A percentile compares a stretch with the other conserved stretches of the same genome.
Evolutionary conservation across 2,113 vertebrate species (phyloP).

Genomic region (Platichthys flesus): DNA sequence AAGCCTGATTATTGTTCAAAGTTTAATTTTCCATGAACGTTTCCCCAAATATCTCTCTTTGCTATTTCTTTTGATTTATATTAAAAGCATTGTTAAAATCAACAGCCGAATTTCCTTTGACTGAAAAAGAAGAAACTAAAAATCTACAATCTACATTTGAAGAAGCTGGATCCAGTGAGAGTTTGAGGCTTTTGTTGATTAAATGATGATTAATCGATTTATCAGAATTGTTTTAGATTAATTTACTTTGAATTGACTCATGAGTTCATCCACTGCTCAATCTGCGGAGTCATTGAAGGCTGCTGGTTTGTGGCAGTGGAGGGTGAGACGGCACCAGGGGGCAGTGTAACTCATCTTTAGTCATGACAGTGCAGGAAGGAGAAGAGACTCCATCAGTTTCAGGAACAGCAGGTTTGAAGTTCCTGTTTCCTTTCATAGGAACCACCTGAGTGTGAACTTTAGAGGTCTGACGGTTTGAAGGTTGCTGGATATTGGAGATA

Average conservation of each 20-base stretch:
- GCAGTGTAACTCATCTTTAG: constrained; percentile 16
- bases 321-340: constrained; percentile 32
- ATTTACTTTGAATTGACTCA: too few species aligned
- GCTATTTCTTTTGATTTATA: constrained; percentile 41
- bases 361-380: neutral
- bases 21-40: constrained; percentile 17
- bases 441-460: neutral
- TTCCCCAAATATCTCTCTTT: constrained; percentile 3
- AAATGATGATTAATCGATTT: neutral
- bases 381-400: too few species aligned
- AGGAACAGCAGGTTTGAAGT: neutral
- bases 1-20: constrained; percentile 9
- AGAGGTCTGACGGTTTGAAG: neutral
- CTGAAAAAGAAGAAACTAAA: neutral
- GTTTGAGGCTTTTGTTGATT: neutral
- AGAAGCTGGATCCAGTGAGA: neutral
- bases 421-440: neutral
- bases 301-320: too few species aligned
- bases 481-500: too few species aligned
- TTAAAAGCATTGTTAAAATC: constrained; percentile 37
- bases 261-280: too few species aligned
- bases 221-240: too few species aligned
- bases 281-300: too few species aligned
- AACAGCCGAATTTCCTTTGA: neutral
- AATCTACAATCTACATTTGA: neutral